These are phyloP conservation scores for Channa maculata DNA, from an alignment of 2,113 vertebrate species.

Conservation along the genomic window DNA sequence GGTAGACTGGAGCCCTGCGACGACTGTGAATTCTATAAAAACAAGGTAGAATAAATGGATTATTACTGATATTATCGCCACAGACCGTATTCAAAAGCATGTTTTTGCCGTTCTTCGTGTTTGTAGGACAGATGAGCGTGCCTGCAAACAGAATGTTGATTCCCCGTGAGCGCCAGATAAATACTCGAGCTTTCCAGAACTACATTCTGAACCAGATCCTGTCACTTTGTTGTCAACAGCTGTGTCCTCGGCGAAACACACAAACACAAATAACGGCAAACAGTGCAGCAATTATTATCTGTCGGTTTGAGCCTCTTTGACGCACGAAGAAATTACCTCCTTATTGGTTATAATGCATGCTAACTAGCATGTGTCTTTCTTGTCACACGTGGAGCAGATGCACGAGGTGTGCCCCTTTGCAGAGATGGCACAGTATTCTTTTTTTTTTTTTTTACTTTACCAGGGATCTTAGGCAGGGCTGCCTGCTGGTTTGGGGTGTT, in stretches of 20 bases:
- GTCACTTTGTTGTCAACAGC: conserved; percentile 48
- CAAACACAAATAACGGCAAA: conserved; percentile 62
- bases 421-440: conserved; percentile 37
- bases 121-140: background rate
- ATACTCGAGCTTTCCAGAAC: conserved; percentile 50
- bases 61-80: conserved; percentile 5
- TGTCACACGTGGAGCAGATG: conserved; percentile 5
- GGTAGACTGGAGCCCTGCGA: conserved; percentile 1
- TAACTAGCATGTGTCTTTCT: conserved; percentile 22
- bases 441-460: conserved; percentile 45
- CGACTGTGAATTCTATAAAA: conserved; percentile 8
- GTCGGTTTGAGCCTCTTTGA: conserved; percentile 57
- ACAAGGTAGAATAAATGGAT: background rate
- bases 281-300: conserved; percentile 51
- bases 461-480: conserved; percentile 36
- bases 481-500: conserved; percentile 70
- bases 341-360: conserved; percentile 63
- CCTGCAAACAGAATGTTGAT: conserved; percentile 33
- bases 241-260: conserved; percentile 51
- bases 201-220: conserved; percentile 33
- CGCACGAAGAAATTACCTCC: conserved; percentile 44
- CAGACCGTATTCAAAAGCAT: background rate
- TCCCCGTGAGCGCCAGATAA: conserved; percentile 37
- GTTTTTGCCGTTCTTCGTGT: conserved; percentile 1
- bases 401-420: background rate